Evolutionary conservation across 2,888 invertebrate species (phyloP), one percentile per base, ranked within the genome.

Genomic region (Drosophila parthenogenetica): DNA sequence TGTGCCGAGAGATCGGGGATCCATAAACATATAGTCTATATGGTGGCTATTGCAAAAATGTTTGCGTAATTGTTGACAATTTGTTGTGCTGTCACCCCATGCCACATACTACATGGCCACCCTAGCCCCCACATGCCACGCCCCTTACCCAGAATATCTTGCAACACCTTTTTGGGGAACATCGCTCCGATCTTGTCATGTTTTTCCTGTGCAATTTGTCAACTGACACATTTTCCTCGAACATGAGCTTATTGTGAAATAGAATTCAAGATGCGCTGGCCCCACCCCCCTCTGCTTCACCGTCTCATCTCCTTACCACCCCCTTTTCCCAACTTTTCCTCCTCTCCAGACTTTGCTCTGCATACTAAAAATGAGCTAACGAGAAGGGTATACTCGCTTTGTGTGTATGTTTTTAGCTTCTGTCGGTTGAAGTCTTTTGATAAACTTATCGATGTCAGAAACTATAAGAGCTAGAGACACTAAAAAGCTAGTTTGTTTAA

Each of bases 161-260:
- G 87, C 89, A 86, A 88, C 87, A 88, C 83, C 89, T 86, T 87
- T 35, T 77, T 61, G 68, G 48, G 60, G 73, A 73, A 73, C 62
- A 73, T 55, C 66, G 68, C 71, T 59, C 71, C 77, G 59, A 61
- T 71, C 85, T 84, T 91, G 91, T 91, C 91, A 90, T 91, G 91
- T 91, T 91, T 86, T 91, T 89, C 89, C 89, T 80, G 87, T 81
- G 89, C 89, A 88, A 91, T 91, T 91, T 91, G 91, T 91, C 91
- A 90, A 77, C 82, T 78, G 82, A 79, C 76, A 81, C 82, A 75
- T 79, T 79, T 84, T 64, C 73, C 68, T 43, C 67, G 57, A 68
- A 77, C 49, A 62, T 50, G 53, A 40, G 54, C 54, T 66, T 60
- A 86, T 83, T 83, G 84, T 81, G 87, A 89, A 83, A 83, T 71